Evolutionary conservation across 1,140 invertebrate species (phyloP).

Genomic region (Gonatopus flavifemur): DNA sequence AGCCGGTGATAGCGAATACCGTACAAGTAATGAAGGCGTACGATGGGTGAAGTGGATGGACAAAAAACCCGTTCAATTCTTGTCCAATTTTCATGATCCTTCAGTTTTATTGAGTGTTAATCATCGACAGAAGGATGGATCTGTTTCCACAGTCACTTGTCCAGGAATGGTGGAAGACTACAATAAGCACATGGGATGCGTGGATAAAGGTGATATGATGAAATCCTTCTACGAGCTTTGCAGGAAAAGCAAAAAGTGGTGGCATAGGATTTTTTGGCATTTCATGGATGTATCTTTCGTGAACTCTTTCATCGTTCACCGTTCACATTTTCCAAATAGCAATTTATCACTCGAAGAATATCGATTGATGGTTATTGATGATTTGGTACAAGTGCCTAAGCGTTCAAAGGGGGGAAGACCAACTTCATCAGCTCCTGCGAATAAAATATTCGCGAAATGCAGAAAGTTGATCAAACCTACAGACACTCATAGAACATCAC

Average conservation of each 20-base stretch:
- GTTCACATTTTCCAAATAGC: slow-evolving; percentile 1
- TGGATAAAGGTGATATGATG: slow-evolving; percentile 47
- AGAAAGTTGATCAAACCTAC: no score
- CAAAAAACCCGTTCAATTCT: no score
- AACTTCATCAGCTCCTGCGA: slow-evolving; percentile 1
- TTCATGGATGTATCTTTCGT: background rate
- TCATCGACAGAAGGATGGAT: slow-evolving; percentile 26
- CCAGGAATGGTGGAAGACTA: slow-evolving; percentile 36
- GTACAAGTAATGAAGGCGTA: slow-evolving; percentile 10
- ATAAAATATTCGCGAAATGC: no score
- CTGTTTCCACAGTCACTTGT: slow-evolving; percentile 23
- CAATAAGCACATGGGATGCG: no score
- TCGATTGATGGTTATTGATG: background rate
- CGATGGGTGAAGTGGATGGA: no score
- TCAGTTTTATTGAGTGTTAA: background rate
- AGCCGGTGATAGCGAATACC: slow-evolving; percentile 21
- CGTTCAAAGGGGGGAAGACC: slow-evolving; percentile 4
- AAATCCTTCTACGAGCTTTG: background rate
- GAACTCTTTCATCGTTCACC: slow-evolving; percentile 8
- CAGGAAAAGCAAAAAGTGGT: background rate
- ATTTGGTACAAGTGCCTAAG: slow-evolving; percentile 9
- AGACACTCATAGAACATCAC: slow-evolving; percentile 8
- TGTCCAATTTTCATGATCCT: no score
- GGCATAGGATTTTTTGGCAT: background rate
- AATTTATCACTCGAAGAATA: no score